Evolutionary conservation across 2,113 vertebrate species (phyloP).

Genomic region (Cepphus grylle): DNA sequence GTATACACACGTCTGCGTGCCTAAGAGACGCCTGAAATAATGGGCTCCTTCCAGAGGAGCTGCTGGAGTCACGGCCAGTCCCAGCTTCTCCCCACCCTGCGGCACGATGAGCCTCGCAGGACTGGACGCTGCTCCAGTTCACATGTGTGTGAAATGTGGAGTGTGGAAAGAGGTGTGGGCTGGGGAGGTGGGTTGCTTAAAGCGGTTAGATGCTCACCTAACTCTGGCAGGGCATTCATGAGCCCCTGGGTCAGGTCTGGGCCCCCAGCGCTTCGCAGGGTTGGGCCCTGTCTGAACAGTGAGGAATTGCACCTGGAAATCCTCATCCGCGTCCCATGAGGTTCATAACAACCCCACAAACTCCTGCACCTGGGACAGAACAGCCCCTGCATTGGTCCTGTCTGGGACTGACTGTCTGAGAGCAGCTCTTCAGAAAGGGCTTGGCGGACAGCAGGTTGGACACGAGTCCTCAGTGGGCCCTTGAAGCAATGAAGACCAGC

Average conservation of each 20-base stretch:
- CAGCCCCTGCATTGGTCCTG: neutral
- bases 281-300: neutral
- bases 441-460: neutral
- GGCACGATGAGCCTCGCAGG: accelerated
- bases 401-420: neutral
- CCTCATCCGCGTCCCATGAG: neutral
- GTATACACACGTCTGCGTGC: neutral
- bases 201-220: neutral
- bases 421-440: neutral
- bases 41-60: neutral
- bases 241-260: neutral
- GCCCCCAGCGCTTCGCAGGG: accelerated
- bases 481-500: neutral
- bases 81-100: neutral
- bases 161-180: neutral
- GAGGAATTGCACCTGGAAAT: neutral
- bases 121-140: too few relatives aligned
- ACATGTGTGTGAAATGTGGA: neutral
- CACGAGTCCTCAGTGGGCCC: accelerated
- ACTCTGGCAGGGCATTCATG: neutral
- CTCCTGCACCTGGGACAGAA: neutral
- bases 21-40: neutral
- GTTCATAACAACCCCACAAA: neutral
- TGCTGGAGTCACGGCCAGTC: neutral
- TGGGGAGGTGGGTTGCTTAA: neutral